Evolutionary conservation across 92 coral and sea anemone genomes (phyloP), one percentile per base, ranked within the genome.

Genomic region (Epizoanthus rinbou): DNA sequence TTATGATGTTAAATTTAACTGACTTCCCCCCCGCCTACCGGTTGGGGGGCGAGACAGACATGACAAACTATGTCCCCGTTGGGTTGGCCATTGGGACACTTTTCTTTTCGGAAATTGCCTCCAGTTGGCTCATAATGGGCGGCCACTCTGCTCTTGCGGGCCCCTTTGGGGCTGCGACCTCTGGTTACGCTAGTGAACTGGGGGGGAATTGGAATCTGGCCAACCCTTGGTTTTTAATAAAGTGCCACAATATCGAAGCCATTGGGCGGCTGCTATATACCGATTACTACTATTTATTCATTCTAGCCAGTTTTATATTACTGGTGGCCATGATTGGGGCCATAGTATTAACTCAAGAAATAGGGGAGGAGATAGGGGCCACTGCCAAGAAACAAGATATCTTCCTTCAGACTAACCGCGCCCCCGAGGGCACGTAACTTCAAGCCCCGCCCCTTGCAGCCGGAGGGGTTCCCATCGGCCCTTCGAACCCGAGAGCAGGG

Each of bases 31-130:
- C 92, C 21, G 89, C 89, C 67, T 89, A 79, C 81, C 89, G 89
- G 80, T 45, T 79, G 75, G 87, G 91, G 11, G 89, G 89, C 57
- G 92, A 89, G 73, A 86, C 89, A 80, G 92, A 89, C 59, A 89
- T 89, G 92, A 89, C 92, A 80, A 89, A 89, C 67, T 89, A 89
- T 85, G 86, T 86, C 17, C 92, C 89, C 39, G 80, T 89, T 81
- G 92, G 92, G 28, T 64, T 89, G 62, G 69, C 83, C 56, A 83
- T 89, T 89, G 92, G 92, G 56, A 81, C 69, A 4, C 85, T 89
- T 86, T 82, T 89, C 65, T 89, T 89, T 89, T 88, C 85, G 82
- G 89, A 79, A 37, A 76, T 89, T 17, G 92, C 85, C 82, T 89
- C 92, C 13, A 89, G 89, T 86, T 81, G 92, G 68, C 78, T 86